Percentiles rank a stretch among this genome's conserved stretches.
These are phyloP conservation scores for Andrena praecox DNA, from an alignment of 2,888 invertebrate species.

Conservation along the genomic window DNA sequence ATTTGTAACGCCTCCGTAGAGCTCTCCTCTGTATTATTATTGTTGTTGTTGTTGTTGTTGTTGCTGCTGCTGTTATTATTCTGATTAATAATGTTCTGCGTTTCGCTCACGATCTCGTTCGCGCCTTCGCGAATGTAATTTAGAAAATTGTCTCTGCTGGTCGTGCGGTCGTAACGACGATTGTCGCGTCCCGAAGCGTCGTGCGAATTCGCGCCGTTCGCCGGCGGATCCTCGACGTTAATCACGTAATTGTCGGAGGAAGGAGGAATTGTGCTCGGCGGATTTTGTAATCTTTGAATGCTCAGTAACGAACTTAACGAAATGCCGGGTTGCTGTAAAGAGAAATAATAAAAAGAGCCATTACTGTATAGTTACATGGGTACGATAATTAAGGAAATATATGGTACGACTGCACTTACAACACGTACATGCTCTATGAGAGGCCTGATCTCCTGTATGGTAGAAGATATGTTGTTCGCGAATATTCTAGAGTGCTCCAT, in stretches of 20 bases:
- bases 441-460: constrained; percentile 89
- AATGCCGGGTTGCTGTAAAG: constrained; percentile 73
- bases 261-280: constrained; percentile 83
- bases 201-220: constrained; percentile 46
- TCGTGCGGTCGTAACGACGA: constrained; percentile 68
- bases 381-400: neutral
- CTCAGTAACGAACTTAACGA: constrained; percentile 78
- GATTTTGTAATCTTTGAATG: constrained; percentile 82
- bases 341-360: constrained; percentile 19
- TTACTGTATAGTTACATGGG: neutral
- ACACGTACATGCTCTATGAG: constrained; percentile 88
- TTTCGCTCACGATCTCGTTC: constrained; percentile 65
- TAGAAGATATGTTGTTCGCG: constrained; percentile 81
- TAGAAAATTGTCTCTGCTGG: constrained; percentile 75
- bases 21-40: constrained; percentile 80
- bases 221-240: constrained; percentile 75
- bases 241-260: constrained; percentile 80
- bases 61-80: constrained; percentile 56
- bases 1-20: constrained; percentile 80
- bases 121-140: constrained; percentile 78
- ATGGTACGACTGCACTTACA: constrained; percentile 79
- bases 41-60: constrained; percentile 73
- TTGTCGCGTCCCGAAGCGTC: constrained; percentile 67
- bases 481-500: constrained; percentile 72
- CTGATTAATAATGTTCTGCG: constrained; percentile 51